These are phyloP conservation scores for Drosophila mercatorum DNA, from an alignment of 2,888 invertebrate species.

Conservation along the genomic window DNA sequence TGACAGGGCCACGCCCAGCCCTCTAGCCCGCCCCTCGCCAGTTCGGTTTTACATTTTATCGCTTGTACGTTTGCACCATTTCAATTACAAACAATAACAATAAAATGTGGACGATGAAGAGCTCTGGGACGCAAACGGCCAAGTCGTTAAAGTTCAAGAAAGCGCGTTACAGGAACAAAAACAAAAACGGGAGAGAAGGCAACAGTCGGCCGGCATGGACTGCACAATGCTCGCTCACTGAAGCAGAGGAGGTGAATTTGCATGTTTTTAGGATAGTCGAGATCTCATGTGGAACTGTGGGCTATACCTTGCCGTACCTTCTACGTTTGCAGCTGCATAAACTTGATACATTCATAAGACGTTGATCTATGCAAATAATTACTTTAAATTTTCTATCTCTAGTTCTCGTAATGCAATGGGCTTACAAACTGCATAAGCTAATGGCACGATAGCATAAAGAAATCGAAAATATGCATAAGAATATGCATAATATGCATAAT, in stretches of 20 bases:
- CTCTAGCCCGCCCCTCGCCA: conserved; percentile 10
- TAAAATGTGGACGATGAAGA: conserved; percentile 55
- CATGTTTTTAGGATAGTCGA: too few species aligned
- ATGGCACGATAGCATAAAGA: too few species aligned
- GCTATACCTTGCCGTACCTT: not conserved
- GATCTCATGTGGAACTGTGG: not conserved
- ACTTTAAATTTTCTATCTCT: too few species aligned
- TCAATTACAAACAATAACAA: conserved; percentile 82
- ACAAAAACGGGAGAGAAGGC: not conserved
- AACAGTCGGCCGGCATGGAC: not conserved
- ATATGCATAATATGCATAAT: too few species aligned
- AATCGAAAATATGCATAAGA: not conserved
- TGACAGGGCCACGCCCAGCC: conserved; percentile 17
- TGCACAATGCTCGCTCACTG: not conserved
- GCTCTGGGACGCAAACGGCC: conserved; percentile 13
- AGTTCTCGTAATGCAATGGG: too few species aligned
- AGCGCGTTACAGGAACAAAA: conserved; percentile 41
- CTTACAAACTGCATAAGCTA: too few species aligned
- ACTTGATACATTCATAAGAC: not conserved
- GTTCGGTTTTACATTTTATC: conserved; percentile 78
- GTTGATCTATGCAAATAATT: not conserved
- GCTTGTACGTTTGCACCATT: conserved; percentile 81
- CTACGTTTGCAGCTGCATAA: too few species aligned
- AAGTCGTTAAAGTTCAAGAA: conserved; percentile 63
- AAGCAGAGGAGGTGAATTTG: not conserved